Evolutionary conservation across 2,797 vertebrate genomes (phyloP).

Genomic region (Cuniculus paca): DNA sequence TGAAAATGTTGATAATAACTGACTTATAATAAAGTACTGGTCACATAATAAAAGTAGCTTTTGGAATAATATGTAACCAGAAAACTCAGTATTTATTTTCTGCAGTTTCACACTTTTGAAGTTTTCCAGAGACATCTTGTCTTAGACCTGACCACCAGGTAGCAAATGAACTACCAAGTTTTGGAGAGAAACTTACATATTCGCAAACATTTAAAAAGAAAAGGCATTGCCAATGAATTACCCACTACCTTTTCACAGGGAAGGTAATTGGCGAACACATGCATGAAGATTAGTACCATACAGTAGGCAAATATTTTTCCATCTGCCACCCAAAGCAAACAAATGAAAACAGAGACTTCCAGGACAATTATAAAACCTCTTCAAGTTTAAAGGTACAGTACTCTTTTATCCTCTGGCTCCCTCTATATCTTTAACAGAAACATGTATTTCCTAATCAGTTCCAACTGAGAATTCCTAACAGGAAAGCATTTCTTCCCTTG

Average conservation of each 20-base stretch:
- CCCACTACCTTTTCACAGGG: slow-evolving; percentile 69
- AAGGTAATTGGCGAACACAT: slow-evolving; percentile 78
- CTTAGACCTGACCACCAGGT: not conserved
- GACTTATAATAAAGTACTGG: not conserved
- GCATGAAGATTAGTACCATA: slow-evolving; percentile 79
- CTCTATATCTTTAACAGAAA: not conserved
- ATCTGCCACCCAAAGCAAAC: slow-evolving; percentile 84
- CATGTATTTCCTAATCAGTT: not conserved
- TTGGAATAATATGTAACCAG: not conserved
- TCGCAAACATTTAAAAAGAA: slow-evolving; percentile 56
- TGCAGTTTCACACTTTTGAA: not conserved
- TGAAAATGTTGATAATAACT: slow-evolving; percentile 23
- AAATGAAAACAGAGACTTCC: slow-evolving; percentile 85
- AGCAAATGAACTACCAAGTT: not conserved
- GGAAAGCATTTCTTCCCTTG: not conserved
- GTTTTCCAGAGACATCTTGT: not conserved
- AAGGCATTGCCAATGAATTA: not conserved
- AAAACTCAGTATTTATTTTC: not conserved
- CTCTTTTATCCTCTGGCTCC: not conserved
- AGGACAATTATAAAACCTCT: slow-evolving; percentile 76
- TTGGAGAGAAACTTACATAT: not conserved
- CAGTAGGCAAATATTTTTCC: slow-evolving; percentile 88
- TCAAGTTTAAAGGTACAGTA: slow-evolving; percentile 13
- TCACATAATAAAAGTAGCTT: not conserved
- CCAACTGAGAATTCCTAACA: not conserved